These are phyloP conservation scores for Turritopsis dohrnii DNA, from an alignment of 30 jellyfish, hydroid and myxozoan genomes.

Conservation along the genomic window DNA sequence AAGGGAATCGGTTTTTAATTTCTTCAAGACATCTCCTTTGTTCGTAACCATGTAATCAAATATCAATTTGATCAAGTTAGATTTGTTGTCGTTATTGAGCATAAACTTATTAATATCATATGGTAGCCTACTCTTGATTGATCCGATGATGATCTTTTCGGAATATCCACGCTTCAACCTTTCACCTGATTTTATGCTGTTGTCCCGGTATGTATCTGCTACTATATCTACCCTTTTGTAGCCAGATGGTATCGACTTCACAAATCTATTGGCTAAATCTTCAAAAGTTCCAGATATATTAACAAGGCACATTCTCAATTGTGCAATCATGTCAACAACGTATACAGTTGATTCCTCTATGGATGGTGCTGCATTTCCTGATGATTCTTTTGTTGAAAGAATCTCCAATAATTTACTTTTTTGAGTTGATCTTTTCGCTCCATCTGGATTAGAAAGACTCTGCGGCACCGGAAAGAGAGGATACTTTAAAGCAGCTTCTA, in stretches of 20 bases:
- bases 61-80: not conserved
- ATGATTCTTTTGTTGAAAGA: not conserved
- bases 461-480: conserved; percentile 41
- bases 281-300: conserved; percentile 22
- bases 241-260: conserved; percentile 9
- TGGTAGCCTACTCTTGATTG: conserved; percentile 10
- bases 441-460: conserved; percentile 49
- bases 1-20: not conserved
- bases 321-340: conserved; percentile 6
- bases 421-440: conserved; percentile 27
- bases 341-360: not conserved
- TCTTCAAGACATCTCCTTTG: not conserved
- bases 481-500: conserved; percentile 30
- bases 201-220: conserved; percentile 38
- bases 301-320: not conserved
- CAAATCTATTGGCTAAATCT: conserved; percentile 24
- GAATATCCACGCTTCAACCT: conserved; percentile 12
- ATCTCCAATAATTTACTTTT: conserved; percentile 31
- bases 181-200: conserved; percentile 26
- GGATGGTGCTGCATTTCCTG: not conserved
- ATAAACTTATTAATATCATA: not conserved
- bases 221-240: conserved; percentile 40
- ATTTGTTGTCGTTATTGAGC: not conserved
- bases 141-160: not conserved
- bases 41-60: not conserved